Percentiles rank a stretch among this genome's conserved stretches.
Evolutionary conservation across 2,888 invertebrate species (phyloP).

Genomic region (Mythimna pallens): DNA sequence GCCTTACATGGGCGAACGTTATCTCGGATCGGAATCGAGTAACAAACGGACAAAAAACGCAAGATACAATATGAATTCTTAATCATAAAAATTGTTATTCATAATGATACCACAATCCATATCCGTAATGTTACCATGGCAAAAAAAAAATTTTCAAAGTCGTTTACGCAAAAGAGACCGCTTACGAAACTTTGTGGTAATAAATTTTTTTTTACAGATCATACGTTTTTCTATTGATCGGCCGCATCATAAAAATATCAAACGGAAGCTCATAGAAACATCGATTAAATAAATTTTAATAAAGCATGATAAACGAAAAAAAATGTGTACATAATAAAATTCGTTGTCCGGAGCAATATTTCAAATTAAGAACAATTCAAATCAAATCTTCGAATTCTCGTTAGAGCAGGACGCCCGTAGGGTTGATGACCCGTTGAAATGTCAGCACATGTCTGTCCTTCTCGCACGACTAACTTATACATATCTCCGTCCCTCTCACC

Average conservation of each 20-base stretch:
- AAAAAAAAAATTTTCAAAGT: slow-evolving; percentile 61
- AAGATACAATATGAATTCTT: slow-evolving; percentile 62
- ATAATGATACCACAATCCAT: slow-evolving; percentile 63
- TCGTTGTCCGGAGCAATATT: slow-evolving; percentile 83
- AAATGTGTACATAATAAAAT: slow-evolving; percentile 75
- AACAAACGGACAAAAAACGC: slow-evolving; percentile 62
- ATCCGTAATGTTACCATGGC: slow-evolving; percentile 62
- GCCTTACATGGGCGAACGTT: slow-evolving; percentile 34
- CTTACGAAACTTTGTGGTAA: slow-evolving; percentile 81
- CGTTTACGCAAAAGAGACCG: slow-evolving; percentile 56
- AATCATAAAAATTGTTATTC: slow-evolving; percentile 65
- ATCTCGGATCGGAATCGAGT: slow-evolving; percentile 61
- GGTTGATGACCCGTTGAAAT: slow-evolving; percentile 91
- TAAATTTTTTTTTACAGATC: slow-evolving; percentile 78
- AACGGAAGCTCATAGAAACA: slow-evolving; percentile 84
- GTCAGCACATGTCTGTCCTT: slow-evolving; percentile 85
- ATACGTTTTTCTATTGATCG: slow-evolving; percentile 77
- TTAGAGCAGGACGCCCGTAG: slow-evolving; percentile 89
- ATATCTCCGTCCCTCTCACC: slow-evolving; percentile 79
- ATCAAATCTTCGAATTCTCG: slow-evolving; percentile 90
- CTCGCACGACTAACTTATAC: slow-evolving; percentile 74
- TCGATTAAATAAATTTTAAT: slow-evolving; percentile 83
- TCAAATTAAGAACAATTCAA: slow-evolving; percentile 90
- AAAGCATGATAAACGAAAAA: slow-evolving; percentile 78
- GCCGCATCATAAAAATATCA: slow-evolving; percentile 80